phyloP scores from a whole-genome alignment of 1,140 invertebrate species.

The Dysdera silvatica region DNA sequence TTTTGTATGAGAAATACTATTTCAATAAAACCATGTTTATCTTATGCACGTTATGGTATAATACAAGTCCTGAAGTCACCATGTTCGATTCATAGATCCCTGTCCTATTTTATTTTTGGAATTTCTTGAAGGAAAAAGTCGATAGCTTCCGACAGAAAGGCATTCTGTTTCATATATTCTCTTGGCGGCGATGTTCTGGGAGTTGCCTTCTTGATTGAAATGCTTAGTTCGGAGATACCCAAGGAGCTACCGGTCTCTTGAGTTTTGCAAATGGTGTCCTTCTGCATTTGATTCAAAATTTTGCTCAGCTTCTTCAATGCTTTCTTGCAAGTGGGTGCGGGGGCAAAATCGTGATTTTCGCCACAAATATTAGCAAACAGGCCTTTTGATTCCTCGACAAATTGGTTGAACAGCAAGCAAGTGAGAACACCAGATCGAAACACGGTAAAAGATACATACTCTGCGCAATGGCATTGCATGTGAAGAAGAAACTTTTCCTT shows the following conservation, averaged over 20 bases:
- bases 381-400: background rate
- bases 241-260: background rate
- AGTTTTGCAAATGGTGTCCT: background rate
- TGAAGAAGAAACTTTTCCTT: conserved; percentile 21
- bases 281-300: conserved; percentile 1
- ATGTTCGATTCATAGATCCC: too few relatives aligned
- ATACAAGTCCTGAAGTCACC: too few relatives aligned
- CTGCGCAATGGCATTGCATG: conserved; percentile 20
- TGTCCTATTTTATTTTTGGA: conserved; percentile 22
- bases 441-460: conserved; percentile 23
- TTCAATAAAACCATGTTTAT: too few relatives aligned
- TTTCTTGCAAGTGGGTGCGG: conserved; percentile 14
- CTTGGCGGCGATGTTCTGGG: background rate
- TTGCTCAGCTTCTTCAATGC: conserved; percentile 18
- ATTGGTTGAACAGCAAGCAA: conserved; percentile 21
- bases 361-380: conserved; percentile 12
- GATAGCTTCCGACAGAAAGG: conserved; percentile 17
- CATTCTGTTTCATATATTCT: conserved; percentile 17
- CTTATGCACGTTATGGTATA: too few relatives aligned
- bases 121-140: conserved; percentile 20
- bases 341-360: conserved; percentile 17
- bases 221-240: conserved; percentile 10
- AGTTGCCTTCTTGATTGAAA: background rate
- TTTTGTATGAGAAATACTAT: too few relatives aligned
- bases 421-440: conserved; percentile 20